Conservation (phyloP, 2,797 vertebrate species). For the Cryptoblepharus egeriae region DNA sequence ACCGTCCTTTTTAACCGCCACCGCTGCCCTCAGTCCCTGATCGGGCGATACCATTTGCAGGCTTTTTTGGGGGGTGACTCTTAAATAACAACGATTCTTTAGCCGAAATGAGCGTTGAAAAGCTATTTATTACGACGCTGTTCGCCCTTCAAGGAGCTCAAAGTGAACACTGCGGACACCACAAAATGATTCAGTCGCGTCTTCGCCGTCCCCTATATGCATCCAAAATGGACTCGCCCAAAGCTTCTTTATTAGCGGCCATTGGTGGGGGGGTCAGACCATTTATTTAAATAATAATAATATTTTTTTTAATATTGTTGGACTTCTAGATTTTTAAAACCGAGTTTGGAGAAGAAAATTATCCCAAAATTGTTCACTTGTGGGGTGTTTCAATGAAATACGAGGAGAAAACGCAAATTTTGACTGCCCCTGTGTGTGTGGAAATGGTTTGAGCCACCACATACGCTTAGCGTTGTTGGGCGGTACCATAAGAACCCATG, state of each 20-base stretch:
- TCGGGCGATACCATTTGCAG: not conserved
- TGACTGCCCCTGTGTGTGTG: too few relatives aligned
- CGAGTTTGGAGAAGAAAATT: not conserved
- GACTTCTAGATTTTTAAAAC: not conserved
- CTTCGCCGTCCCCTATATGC: too few relatives aligned
- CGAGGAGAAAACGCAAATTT: not conserved
- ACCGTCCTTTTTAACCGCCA: not conserved
- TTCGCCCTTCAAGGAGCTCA: accelerated
- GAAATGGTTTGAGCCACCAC: not conserved
- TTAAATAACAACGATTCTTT: not conserved
- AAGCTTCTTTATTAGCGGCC: not conserved
- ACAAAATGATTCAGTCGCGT: not conserved
- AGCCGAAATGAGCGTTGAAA: not conserved
- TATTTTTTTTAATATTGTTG: too few relatives aligned
- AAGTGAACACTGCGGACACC: not conserved
- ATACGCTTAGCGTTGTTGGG: not conserved
- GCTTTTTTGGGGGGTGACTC: too few relatives aligned
- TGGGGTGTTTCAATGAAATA: not conserved
- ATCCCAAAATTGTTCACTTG: not conserved
- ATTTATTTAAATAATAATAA: not conserved
- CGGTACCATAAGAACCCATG: not conserved
- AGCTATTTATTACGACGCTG: too few relatives aligned
- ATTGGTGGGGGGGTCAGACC: not conserved
- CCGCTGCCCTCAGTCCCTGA: not conserved
- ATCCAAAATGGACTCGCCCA: not conserved